Evolutionary conservation across 2,888 invertebrate species (phyloP), one percentile per base, ranked within the genome.

Genomic region (Electrophaes corylata): DNA sequence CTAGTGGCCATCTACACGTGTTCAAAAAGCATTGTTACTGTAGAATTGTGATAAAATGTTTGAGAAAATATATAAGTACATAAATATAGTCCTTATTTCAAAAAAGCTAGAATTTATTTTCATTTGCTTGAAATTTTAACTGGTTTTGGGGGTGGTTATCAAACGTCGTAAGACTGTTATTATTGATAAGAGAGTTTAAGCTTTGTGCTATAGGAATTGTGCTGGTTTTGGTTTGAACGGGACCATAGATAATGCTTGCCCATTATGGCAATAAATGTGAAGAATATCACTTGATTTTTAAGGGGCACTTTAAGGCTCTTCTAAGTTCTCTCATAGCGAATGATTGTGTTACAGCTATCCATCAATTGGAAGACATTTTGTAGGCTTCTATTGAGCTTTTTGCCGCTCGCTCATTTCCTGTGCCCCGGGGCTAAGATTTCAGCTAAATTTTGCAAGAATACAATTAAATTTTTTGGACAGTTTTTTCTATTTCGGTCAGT

Each of bases 281-380:
- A 87, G 84, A 84, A 88, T 87, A 86, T 88, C 89, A 86, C 86
- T 88, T 84, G 86, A 88, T 86, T 85, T 82, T 84, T 84, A 85
- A 88, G 88, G 88, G 87, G 88, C 89, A 84, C 87, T 89, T 88
- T 85, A 86, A 82, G 81, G 86, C 80, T 79, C 81, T 78, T 73
- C 79, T 76, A 66, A 74, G 73, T 73, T 77, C 78, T 78, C 78
- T 82, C 81, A 78, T 81, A 82, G 77, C 65, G 78, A 86, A 84
- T 88, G 80, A 88, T 91, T 91, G 85, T 89, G 86, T 90, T 88
- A 86, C 82, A 81, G 79, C 84, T 79, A 91, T 91, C 88, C 86
- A 91, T 91, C 91, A 91, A 84, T 77, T 78, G 72, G 75, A 77
- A 83, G 86, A 88, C 84, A 77, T 83, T 84, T 83, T 75, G 79